Percentiles rank a stretch among this genome's conserved stretches.
Evolutionary conservation across 37 sponge, comb jelly and placozoan species (phyloP).

Genomic region (Diacarnus erythraeanus): DNA sequence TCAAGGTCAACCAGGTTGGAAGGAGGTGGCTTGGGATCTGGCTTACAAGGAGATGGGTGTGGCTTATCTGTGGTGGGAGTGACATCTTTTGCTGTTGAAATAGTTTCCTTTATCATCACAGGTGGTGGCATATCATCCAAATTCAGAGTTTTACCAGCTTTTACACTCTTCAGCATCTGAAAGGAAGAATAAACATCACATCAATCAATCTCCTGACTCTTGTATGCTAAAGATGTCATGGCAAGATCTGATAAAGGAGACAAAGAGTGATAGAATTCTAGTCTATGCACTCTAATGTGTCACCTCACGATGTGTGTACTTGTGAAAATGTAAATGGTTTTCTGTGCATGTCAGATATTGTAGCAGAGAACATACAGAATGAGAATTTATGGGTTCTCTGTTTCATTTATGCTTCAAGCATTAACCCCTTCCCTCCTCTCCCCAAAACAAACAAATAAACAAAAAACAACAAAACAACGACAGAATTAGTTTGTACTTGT

Average conservation of each 20-base stretch:
- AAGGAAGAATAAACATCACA: neutral
- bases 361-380: no score
- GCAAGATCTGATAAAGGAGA: no score
- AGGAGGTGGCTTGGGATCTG: constrained; percentile 6
- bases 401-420: no score
- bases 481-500: no score
- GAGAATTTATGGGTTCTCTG: no score
- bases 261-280: no score
- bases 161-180: constrained; percentile 22
- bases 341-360: no score
- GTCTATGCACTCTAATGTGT: neutral
- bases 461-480: no score
- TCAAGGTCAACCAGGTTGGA: constrained; percentile 48
- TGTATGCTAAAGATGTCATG: neutral
- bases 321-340: no score
- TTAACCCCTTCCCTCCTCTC: no score
- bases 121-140: constrained; percentile 45
- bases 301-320: no score
- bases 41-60: constrained; percentile 10
- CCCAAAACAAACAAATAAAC: no score
- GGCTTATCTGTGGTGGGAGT: constrained; percentile 27
- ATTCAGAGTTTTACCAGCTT: constrained; percentile 34
- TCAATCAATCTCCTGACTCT: neutral
- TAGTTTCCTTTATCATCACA: neutral
- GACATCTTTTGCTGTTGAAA: neutral